Evolutionary conservation across 2,888 invertebrate genomes (phyloP), one percentile per base, ranked within the genome.

Genomic region (Clunio marinus): DNA sequence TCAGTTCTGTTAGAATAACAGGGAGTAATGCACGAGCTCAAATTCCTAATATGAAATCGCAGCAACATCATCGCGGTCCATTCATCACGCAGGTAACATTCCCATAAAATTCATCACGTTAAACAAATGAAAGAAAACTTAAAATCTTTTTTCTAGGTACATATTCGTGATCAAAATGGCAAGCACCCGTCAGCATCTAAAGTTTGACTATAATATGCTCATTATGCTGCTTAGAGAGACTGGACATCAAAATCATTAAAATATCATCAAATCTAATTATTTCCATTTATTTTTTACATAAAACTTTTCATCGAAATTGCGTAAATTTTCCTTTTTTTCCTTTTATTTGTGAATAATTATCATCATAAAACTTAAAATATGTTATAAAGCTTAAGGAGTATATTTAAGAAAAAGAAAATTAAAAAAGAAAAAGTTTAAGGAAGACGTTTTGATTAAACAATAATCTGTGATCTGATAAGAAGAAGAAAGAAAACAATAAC

Each of bases 31-130:
- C 22, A 8, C 62, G 68, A 24, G 65, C 65, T 17, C 59, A 66
- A 20, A 70, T 45, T 35, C 63, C 60, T 37, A 62, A 41, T 20
- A 3, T 75, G 78, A 59, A 62, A n/a, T 2, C 51, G 2, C 35
- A 35, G 10, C 22, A 58, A n/a, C 70, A 67, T 13, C 77, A 77
- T 71, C 80, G 83, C 20, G 85, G 84, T 0, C 85, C 85, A 0
- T 85, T 84, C 72, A 80, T 85, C 1, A 85, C 85, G 0, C 85
- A 85, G 72, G 84, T 85, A 45, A 84, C 83, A 57, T 84, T 35
- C 32, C 10, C 10, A 72, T 72, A 8, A 72, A 74, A 58, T 71
- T 68, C 72, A 66, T 69, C 58, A 67, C 1, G 8, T 17, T 35
- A 32, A n/a, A 59, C 35, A 15, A 20, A 20, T 20, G 17, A 20